Base-by-base conservation (phyloP, 2,797 vertebrate species). In the Arvicola amphibius region DNA sequence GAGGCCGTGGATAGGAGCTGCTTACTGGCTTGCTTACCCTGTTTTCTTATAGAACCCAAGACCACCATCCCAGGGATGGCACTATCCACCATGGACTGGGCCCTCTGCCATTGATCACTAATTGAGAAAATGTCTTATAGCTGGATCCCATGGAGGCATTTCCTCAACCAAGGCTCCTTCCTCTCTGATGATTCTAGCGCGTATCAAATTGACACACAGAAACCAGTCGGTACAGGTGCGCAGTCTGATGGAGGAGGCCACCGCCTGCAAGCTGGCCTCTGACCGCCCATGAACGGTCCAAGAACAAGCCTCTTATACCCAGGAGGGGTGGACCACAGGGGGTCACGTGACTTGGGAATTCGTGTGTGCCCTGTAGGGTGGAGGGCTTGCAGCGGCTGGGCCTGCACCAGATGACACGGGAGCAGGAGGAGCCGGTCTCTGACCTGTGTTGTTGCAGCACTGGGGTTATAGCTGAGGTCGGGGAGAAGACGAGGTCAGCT, bases 341-440 rank as follows among this genome's bases (percentile, higher is more conserved):
- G 53, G 74, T 6, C 11, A 59, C 25, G 69, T 69, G 90, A 37
- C 32, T 88, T 46, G 2, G 63, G 81, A 77, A 74, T 51, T 27
- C 48, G 0, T 46, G 0, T 65, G 69, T 13, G 40, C 56, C 51
- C 37, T 76, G 13, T 34, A 34, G 37, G 27, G 4, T 69, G 29
- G 40, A 8, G 40, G 4, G 17, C 46, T 85, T 6, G 40, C 37
- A 19, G 16, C 32, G 81, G 65, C 46, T 65, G 67, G 59, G 65
- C 56, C 76, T 23, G 5, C 19, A 2, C 2, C 32, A 37, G 32
- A 27, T 48, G 37, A 23, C 29, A 2, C 3, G 19, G 65, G 25
- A 37, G 46, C 7, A 0, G 0, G 16, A 29, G 46, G 37, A 3
- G 16, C 59, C 1, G 0, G 65, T 21, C 14, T 59, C 76, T 48